These are phyloP conservation scores for Pyrochroa serraticornis DNA, from an alignment of 2,888 invertebrate species.

Conservation along the genomic window DNA sequence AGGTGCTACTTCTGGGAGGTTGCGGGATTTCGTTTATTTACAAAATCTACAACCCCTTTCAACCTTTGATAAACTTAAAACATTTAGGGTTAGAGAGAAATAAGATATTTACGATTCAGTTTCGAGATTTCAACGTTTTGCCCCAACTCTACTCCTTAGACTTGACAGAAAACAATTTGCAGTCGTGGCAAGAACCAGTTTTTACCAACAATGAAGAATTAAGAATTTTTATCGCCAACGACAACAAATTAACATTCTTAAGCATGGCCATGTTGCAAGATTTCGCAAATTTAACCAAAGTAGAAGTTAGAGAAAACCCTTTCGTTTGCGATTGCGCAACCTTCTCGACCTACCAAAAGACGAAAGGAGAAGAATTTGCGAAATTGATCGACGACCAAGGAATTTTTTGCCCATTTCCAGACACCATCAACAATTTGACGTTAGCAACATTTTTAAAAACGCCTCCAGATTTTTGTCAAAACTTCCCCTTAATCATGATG, in stretches of 20 bases:
- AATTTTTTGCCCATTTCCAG: slow-evolving; percentile 40
- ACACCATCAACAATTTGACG: slow-evolving; percentile 35
- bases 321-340: slow-evolving; percentile 62
- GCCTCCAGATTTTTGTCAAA: slow-evolving; percentile 2
- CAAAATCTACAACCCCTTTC: slow-evolving; percentile 60
- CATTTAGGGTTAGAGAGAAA: slow-evolving; percentile 62
- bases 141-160: slow-evolving; percentile 59
- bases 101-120: slow-evolving; percentile 57
- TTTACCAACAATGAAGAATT: slow-evolving; percentile 60
- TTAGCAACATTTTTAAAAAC: slow-evolving; percentile 38
- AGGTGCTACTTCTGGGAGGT: slow-evolving; percentile 60
- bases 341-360: slow-evolving; percentile 1
- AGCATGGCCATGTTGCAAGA: slow-evolving; percentile 65
- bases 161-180: slow-evolving; percentile 61
- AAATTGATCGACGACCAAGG: slow-evolving; percentile 26
- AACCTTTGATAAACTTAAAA: slow-evolving; percentile 60
- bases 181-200: slow-evolving; percentile 62
- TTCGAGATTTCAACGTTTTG: slow-evolving; percentile 58
- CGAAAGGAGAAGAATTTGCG: neutral
- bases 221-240: slow-evolving; percentile 55
- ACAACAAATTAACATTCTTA: slow-evolving; percentile 64
- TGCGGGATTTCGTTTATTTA: slow-evolving; percentile 59
- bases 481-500: slow-evolving; percentile 20
- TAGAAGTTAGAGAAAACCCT: slow-evolving; percentile 62
- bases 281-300: slow-evolving; percentile 57